phyloP scores from a whole-genome alignment of 2,888 invertebrate genomes.

The Pseudococcus longispinus region DNA sequence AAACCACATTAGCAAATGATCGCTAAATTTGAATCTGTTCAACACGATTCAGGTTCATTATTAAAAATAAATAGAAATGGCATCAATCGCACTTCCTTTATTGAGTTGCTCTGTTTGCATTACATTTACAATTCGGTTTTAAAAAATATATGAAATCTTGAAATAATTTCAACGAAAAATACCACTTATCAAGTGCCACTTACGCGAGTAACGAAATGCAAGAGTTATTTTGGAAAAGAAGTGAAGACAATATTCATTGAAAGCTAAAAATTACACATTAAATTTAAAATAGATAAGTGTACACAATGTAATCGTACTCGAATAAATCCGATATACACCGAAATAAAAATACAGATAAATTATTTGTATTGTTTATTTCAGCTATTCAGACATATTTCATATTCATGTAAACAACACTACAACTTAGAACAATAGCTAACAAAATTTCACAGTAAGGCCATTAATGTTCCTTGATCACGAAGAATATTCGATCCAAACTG shows the following conservation, averaged over 20 bases:
- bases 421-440: neutral
- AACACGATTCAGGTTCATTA: no score
- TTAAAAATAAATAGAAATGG: neutral
- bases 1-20: no score
- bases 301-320: neutral
- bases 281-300: neutral
- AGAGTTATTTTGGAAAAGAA: neutral
- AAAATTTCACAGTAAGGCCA: neutral
- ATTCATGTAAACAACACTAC: neutral
- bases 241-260: neutral
- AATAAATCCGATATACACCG: neutral
- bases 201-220: neutral
- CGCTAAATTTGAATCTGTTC: no score
- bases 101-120: neutral
- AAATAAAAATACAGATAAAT: neutral
- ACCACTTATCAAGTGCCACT: neutral
- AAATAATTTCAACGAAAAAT: neutral
- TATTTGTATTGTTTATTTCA: constrained; percentile 1
- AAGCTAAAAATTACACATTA: neutral
- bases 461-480: neutral
- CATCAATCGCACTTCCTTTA: neutral
- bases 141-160: neutral
- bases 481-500: neutral
- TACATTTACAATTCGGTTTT: neutral
- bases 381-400: neutral